Evolutionary conservation across 2,888 invertebrate genomes (phyloP).

Genomic region (Diplolepis rosae): DNA sequence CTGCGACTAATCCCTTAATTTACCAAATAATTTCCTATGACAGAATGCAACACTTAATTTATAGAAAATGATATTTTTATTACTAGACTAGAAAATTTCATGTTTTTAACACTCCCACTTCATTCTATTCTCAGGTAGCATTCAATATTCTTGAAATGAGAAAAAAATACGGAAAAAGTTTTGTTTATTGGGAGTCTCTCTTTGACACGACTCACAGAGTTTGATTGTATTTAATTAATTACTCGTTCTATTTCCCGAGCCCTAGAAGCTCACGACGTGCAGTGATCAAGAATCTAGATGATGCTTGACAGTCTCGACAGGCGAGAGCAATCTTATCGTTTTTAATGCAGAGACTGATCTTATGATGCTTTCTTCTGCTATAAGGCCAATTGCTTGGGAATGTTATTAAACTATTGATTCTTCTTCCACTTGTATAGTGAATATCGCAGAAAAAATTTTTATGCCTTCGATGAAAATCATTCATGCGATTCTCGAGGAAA

Average conservation of each 20-base stretch:
- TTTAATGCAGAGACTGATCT: background rate
- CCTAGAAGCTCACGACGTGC: conserved; percentile 60
- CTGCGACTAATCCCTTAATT: no score
- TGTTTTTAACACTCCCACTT: no score
- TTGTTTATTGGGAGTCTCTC: conserved; percentile 66
- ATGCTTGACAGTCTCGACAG: conserved; percentile 68
- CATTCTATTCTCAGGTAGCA: no score
- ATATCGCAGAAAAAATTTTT: background rate
- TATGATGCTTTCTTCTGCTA: conserved; percentile 2
- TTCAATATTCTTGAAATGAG: conserved; percentile 8
- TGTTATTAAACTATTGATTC: conserved; percentile 5
- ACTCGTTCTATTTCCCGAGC: conserved; percentile 63
- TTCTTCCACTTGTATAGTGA: background rate
- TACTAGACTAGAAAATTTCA: no score
- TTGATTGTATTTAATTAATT: conserved; percentile 74
- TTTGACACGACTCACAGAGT: conserved; percentile 68
- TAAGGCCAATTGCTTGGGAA: background rate
- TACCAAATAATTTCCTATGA: no score
- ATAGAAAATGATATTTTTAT: no score
- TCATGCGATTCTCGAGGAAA: background rate
- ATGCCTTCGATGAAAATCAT: conserved; percentile 1
- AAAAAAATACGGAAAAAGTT: conserved; percentile 18
- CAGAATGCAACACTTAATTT: no score
- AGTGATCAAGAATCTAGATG: conserved; percentile 72
- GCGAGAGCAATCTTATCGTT: conserved; percentile 15